A percentile compares a stretch with the other conserved stretches of the same genome.
phyloP scores from a whole-genome alignment of 2,797 vertebrate species.

The Mergus octosetaceus region DNA sequence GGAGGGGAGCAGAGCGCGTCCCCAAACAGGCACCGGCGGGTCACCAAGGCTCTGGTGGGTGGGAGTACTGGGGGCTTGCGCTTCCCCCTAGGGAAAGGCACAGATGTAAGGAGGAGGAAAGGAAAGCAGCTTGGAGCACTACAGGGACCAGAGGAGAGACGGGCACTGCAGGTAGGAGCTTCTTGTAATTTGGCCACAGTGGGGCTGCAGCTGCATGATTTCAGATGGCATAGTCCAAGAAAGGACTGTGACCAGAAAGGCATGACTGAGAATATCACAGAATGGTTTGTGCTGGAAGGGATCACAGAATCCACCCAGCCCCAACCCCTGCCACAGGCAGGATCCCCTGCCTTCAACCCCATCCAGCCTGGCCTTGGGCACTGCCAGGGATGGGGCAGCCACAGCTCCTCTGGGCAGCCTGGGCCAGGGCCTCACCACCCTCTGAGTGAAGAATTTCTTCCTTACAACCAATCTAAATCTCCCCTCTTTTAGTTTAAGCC shows the following conservation, averaged over 20 bases:
- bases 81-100: not conserved
- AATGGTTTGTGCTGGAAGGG: too few relatives aligned
- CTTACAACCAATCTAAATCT: too few relatives aligned
- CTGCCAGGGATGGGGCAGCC: too few relatives aligned
- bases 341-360: too few relatives aligned
- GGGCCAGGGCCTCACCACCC: too few relatives aligned
- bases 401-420: too few relatives aligned
- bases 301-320: too few relatives aligned
- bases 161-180: not conserved
- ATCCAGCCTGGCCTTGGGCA: too few relatives aligned
- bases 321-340: too few relatives aligned
- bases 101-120: not conserved
- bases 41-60: not conserved
- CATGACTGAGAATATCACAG: not conserved
- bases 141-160: not conserved
- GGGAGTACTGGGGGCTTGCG: not conserved
- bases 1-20: not conserved
- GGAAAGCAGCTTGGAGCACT: not conserved
- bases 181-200: not conserved
- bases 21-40: accelerated
- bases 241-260: not conserved
- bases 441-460: too few relatives aligned
- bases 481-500: too few relatives aligned
- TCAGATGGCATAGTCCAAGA: not conserved
- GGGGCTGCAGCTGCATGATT: not conserved